Conservation (phyloP, 2,113 vertebrate species). For the Dryoscopus gambensis region DNA sequence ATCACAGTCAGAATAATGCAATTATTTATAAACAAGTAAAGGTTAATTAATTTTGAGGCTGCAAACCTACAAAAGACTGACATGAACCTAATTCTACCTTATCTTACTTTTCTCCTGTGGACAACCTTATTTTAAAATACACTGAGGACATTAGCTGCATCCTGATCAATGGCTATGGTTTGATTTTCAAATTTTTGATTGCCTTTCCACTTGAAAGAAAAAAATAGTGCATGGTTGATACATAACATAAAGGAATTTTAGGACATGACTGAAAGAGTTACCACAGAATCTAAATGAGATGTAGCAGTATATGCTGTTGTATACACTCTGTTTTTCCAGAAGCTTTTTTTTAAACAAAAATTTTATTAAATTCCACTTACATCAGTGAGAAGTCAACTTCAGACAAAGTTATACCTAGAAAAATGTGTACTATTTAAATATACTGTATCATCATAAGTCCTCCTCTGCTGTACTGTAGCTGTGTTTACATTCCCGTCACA, state of each 20-base stretch:
- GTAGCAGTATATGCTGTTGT: background rate
- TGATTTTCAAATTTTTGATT: background rate
- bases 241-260: background rate
- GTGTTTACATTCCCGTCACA: background rate
- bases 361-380: background rate
- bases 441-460: background rate
- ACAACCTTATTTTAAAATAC: background rate
- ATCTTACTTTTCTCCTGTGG: background rate
- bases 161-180: background rate
- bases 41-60: background rate
- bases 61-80: background rate
- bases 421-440: background rate
- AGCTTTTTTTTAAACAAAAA: background rate
- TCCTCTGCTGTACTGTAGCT: background rate
- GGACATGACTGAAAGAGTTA: background rate
- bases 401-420: background rate
- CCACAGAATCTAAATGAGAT: background rate
- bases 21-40: background rate
- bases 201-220: background rate
- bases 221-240: background rate
- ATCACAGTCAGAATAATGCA: background rate
- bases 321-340: background rate
- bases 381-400: background rate
- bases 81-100: background rate
- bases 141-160: background rate